Base-by-base conservation (phyloP, 2,797 vertebrate genomes). In the Oophaga sylvatica region DNA sequence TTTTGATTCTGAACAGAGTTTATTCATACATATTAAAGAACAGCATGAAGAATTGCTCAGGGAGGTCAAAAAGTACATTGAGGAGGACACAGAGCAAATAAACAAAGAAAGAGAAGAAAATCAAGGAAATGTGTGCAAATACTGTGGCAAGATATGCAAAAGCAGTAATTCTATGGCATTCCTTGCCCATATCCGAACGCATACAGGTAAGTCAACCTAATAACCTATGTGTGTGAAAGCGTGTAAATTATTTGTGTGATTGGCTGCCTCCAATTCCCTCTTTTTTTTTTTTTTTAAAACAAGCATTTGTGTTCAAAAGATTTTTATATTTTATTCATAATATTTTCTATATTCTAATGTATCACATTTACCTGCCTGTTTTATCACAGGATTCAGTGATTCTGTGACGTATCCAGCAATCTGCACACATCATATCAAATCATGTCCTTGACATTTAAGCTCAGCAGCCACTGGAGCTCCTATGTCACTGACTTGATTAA, bases 101-200 rank as follows among this genome's bases (percentile, higher is more conserved):
- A 99, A 99, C 94, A 95, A 96, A 0, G 98, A 99, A 93, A 95
- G 98, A 7, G 97, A 99, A 93, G 97, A 99, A 92, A 99, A 99
- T 92, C 97, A 98, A 94, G 98, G 98, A 87, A 98, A 96, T 0
- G 94, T 98, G 87, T 99, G 98, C 93, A 99, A 97, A 92, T 97
- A 97, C 73, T 99, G 98, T 16, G 97, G 98, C 87, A 99, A 99
- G 95, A 96, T 97, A 93, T 99, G 98, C 92, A 98, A 98, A 93
- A 99, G 98, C 93, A 99, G 97, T 95, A 99, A 99, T 92, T 99
- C 98, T 89, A 98, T 99, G 97, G 97, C 98, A 26, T 99, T 99
- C 91, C 95, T 99, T 84, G 98, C 98, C 9, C 98, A 99, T 92
- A 96, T 99, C 63, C 97, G 98, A 87, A 99, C 98, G 12, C 98